Conservation (phyloP, 2,797 vertebrate genomes). For the Pempheris klunzingeri region DNA sequence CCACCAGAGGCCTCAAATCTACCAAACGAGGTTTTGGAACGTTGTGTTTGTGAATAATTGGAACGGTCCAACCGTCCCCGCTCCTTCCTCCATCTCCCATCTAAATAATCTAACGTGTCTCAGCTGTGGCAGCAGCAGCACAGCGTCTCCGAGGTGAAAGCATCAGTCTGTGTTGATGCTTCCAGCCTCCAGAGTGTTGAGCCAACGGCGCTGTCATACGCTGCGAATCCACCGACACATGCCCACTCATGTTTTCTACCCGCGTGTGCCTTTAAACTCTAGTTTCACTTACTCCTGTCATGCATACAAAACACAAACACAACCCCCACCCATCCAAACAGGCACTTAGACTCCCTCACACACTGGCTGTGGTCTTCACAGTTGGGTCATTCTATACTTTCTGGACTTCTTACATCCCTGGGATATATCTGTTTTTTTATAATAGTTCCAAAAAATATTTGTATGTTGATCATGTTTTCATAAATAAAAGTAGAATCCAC, state of each 20-base stretch:
- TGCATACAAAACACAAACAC: neutral
- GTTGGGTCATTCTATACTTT: too few species aligned
- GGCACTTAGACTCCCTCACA: constrained; percentile 4
- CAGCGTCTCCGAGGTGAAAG: neutral
- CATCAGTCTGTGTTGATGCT: too few species aligned
- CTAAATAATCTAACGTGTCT: neutral
- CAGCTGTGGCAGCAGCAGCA: neutral
- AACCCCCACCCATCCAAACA: neutral
- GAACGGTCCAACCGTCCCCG: neutral
- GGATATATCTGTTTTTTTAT: too few species aligned
- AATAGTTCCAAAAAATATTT: too few species aligned
- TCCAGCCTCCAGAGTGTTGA: neutral
- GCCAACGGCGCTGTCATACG: neutral
- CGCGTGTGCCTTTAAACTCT: neutral
- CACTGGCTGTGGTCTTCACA: constrained; percentile 12
- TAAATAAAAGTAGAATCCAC: too few species aligned
- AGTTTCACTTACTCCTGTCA: constrained; percentile 10
- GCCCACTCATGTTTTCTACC: neutral
- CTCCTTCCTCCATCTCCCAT: neutral
- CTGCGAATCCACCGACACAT: neutral
- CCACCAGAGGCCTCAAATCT: neutral
- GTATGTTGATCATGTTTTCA: too few species aligned
- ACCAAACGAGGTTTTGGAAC: too few species aligned
- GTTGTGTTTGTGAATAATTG: neutral
- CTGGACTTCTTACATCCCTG: too few species aligned